A percentile compares a stretch with the other conserved stretches of the same genome.
Conservation (phyloP, 2,888 invertebrate genomes). For the Amorpha juglandis region DNA sequence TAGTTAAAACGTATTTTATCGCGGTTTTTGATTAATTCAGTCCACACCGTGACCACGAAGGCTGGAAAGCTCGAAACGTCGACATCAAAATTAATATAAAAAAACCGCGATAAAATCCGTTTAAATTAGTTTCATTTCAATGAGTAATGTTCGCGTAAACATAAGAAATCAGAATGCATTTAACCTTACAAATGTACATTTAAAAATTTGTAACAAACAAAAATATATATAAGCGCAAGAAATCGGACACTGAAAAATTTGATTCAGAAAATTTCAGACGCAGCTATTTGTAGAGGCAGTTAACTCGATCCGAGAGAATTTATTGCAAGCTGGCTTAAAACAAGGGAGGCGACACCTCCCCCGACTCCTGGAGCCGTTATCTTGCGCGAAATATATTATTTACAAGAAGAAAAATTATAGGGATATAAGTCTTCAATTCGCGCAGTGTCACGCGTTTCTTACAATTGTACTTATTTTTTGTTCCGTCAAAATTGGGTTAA, state of each 20-base stretch:
- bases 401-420: conserved; percentile 58
- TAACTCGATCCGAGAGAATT: conserved; percentile 51
- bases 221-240: conserved; percentile 32
- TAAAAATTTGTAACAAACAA: conserved; percentile 7
- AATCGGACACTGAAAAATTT: conserved; percentile 62
- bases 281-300: conserved; percentile 54
- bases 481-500: conserved; percentile 31
- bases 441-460: conserved; percentile 53
- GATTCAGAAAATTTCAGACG: conserved; percentile 59
- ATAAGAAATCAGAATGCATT: no score
- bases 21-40: no score
- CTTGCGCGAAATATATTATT: conserved; percentile 62
- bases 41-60: no score
- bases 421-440: conserved; percentile 54
- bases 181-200: not conserved
- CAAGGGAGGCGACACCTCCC: conserved; percentile 55
- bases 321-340: conserved; percentile 57
- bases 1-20: no score
- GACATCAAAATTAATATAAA: no score
- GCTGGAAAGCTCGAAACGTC: no score
- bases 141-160: no score
- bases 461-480: conserved; percentile 44
- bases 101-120: no score
- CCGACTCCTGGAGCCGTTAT: conserved; percentile 46
- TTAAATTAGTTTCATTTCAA: no score